Conservation (phyloP, 2,888 invertebrate genomes). For the Polylopha cassiicola region DNA sequence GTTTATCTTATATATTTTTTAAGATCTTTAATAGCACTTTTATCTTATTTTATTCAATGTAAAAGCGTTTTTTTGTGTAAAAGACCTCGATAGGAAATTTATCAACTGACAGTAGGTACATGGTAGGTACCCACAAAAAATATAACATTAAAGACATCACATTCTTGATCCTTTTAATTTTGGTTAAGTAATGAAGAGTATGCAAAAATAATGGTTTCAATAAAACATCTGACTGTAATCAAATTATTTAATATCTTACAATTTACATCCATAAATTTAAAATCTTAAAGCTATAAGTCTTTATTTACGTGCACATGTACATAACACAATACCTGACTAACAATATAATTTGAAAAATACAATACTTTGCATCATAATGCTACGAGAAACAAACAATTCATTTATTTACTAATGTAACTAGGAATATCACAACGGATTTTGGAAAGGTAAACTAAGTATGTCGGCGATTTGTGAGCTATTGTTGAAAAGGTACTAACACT, state of each 20-base stretch:
- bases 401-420: constrained; percentile 31
- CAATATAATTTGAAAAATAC: constrained; percentile 17
- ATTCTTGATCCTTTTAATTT: no score
- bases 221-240: constrained; percentile 27
- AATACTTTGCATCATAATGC: constrained; percentile 16
- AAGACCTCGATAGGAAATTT: no score
- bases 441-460: constrained; percentile 19
- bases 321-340: constrained; percentile 23
- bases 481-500: no score
- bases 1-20: no score
- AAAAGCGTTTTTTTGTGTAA: no score
- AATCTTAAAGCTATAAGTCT: constrained; percentile 50
- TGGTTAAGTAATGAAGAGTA: no score
- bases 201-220: no score
- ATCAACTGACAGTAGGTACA: no score
- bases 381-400: constrained; percentile 20
- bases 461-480: constrained; percentile 11
- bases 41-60: no score
- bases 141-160: no score
- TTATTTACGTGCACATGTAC: constrained; percentile 53
- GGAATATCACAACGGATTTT: constrained; percentile 31
- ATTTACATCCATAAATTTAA: constrained; percentile 26
- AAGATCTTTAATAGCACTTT: no score
- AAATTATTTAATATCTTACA: constrained; percentile 37
- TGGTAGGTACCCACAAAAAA: no score